phyloP scores from a whole-genome alignment of 2,113 vertebrate genomes.

The human region GRCh38 chr13:33279001-33279500 shows the following conservation, averaged over 20 bases:
- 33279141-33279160: neutral
- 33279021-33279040: neutral
- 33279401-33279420: fast-evolving
- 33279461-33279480: neutral
- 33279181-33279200: neutral
- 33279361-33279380: neutral
- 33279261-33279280: neutral
- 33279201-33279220: neutral
- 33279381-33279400: neutral
- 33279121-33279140: neutral
- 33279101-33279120: neutral
- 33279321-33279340: constrained; percentile 19
- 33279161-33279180: neutral
- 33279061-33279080: neutral
- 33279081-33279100: neutral
- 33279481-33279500: neutral
- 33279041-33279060: neutral
- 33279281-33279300: neutral
- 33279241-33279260: neutral
- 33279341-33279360: neutral
- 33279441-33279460: neutral
- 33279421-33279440: neutral
- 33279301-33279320: neutral
- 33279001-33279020: neutral
- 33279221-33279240: neutral